Base-by-base conservation (phyloP, 2,888 invertebrate species). In the Amphipyra tragopoginis region DNA sequence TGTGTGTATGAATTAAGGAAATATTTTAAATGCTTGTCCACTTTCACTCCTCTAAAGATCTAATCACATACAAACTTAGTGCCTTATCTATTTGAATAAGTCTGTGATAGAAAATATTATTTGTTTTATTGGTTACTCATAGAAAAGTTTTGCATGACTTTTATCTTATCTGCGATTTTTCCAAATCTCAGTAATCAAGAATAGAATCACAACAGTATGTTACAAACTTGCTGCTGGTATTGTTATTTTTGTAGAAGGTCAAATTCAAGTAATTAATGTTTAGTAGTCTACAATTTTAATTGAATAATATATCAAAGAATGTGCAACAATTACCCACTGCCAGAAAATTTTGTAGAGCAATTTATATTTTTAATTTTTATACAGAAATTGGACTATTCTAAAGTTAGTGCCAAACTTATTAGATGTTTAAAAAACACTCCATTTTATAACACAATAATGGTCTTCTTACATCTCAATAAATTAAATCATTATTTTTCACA, bases 81-180 rank as follows among this genome's bases (percentile, higher is more conserved):
- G 91, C 91, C 91, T 91, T 91, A 90, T 75, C 76, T 80, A 85
- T 85, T 83, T 79, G 60, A 79, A 79, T 82, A 81, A 82, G 81
- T 84, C 88, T 89, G 90, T 90, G 89, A 90, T 90, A 89, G 79
- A 72, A 66, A 65, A 59, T 63, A 65, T 69, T 61, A 53, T 77
- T 65, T 65, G 21, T 60, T 65, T 68, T 66, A 42, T 69, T 65
- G 59, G 21, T 56, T 70, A 60, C 42, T 66, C 42, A 21, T 50
- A 57, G 21, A 50, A 63, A 53, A 65, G 40, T 63, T 65, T 59
- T 69, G 11, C 13, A 62, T 61, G 48, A 44, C 14, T 62, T 42
- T 40, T 61, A 72, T 72, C 76, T 79, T 62, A 79, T 79, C 77
- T 60, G 40, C 29, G 33, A 38, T 47, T 59, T 33, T 59, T 54